Evolutionary conservation across 2,888 invertebrate genomes (phyloP).

Genomic region (Theretra japonica): DNA sequence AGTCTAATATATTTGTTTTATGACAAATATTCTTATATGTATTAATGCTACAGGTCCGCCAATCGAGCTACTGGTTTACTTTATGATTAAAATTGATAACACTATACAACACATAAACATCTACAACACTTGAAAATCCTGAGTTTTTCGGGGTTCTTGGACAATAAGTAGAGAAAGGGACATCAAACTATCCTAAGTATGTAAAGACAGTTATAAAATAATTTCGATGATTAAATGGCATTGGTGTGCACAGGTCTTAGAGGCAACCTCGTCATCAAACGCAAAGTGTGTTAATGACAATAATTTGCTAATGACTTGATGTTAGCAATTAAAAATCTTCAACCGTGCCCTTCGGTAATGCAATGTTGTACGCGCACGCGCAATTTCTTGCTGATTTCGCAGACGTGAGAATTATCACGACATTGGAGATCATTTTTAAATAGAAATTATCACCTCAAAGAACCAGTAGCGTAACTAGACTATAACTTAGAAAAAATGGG

Average conservation of each 20-base stretch:
- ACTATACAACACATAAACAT: no score
- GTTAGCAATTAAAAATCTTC: conserved; percentile 6
- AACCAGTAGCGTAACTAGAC: no score
- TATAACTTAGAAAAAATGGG: no score
- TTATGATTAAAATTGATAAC: no score
- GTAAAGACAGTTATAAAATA: no score
- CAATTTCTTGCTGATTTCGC: neutral
- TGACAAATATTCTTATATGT: neutral
- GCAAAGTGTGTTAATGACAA: conserved; percentile 12
- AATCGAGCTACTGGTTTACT: no score
- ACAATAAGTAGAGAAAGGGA: no score
- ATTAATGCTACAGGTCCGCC: no score
- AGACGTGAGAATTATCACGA: neutral
- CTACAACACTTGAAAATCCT: no score
- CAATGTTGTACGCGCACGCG: neutral
- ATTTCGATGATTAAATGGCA: neutral
- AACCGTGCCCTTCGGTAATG: neutral
- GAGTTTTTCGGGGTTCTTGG: no score
- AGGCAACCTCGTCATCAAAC: neutral
- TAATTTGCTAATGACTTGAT: neutral
- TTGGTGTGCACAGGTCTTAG: neutral
- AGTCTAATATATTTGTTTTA: neutral
- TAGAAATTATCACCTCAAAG: no score
- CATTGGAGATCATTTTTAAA: neutral
- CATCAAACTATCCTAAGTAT: no score